These are phyloP conservation scores for Pharmacophagus antenor DNA, from an alignment of 2,888 invertebrate species.

Conservation along the genomic window DNA sequence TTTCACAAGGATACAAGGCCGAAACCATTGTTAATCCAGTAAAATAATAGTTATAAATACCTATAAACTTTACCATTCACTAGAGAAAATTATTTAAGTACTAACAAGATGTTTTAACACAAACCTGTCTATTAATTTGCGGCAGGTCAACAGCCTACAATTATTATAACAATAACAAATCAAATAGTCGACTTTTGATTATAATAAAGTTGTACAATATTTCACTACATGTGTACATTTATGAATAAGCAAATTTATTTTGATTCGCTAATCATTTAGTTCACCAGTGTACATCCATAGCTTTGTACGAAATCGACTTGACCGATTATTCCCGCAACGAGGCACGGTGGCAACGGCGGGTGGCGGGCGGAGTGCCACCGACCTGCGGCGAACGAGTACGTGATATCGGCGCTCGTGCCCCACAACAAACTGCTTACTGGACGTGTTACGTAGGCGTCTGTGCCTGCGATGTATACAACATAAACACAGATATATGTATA, in stretches of 20 bases:
- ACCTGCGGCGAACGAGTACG: slow-evolving; percentile 71
- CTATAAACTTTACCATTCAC: background rate
- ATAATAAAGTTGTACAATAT: background rate
- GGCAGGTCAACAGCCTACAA: slow-evolving; percentile 74
- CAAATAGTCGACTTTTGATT: background rate
- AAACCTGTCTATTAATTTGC: slow-evolving; percentile 33
- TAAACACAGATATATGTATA: slow-evolving; percentile 52
- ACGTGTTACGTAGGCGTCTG: slow-evolving; percentile 77
- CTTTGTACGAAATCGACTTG: slow-evolving; percentile 56
- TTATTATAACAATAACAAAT: slow-evolving; percentile 46
- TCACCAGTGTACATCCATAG: slow-evolving; percentile 22
- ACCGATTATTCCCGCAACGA: slow-evolving; percentile 76
- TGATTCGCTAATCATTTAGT: background rate
- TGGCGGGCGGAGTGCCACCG: slow-evolving; percentile 62
- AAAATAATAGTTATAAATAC: slow-evolving; percentile 36
- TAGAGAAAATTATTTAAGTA: background rate
- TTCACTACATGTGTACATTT: background rate
- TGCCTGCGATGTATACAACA: slow-evolving; percentile 63
- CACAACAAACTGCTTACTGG: slow-evolving; percentile 80
- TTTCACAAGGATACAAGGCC: slow-evolving; percentile 80
- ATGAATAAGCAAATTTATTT: background rate
- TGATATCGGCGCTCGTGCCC: slow-evolving; percentile 78
- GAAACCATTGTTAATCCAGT: slow-evolving; percentile 64
- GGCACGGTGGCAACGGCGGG: slow-evolving; percentile 65
- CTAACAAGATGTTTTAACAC: slow-evolving; percentile 2